These are phyloP conservation scores for Antheraea mylitta DNA, from an alignment of 1,140 invertebrate genomes.

Conservation along the genomic window DNA sequence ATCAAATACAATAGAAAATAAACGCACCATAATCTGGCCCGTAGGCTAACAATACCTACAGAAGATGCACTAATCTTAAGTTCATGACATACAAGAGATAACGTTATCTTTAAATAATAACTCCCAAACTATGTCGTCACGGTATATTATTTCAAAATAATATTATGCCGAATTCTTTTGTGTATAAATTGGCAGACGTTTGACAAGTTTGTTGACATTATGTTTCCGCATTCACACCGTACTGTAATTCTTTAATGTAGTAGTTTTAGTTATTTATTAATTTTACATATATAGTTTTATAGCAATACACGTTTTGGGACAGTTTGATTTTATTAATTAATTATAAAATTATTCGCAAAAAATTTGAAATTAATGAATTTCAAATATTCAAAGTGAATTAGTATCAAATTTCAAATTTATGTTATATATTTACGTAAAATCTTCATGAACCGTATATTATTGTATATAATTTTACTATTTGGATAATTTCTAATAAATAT, in stretches of 20 bases:
- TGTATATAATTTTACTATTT: no score
- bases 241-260: neutral
- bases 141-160: neutral
- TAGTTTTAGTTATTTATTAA: no score
- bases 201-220: conserved; percentile 13
- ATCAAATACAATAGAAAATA: neutral
- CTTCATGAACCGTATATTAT: no score
- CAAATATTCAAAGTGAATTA: no score
- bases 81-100: neutral
- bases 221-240: conserved; percentile 3
- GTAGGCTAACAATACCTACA: neutral
- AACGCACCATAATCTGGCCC: neutral
- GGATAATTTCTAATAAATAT: no score
- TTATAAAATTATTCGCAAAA: no score
- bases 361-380: no score
- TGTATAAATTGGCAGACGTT: neutral
- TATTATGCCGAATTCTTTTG: neutral
- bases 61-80: neutral
- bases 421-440: no score
- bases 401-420: no score
- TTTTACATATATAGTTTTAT: no score
- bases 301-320: no score
- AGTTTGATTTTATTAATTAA: no score
- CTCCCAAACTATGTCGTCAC: neutral
- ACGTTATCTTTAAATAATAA: neutral